Percentiles rank a stretch among this genome's conserved stretches.
Conservation (phyloP, 2,113 vertebrate species). For the Ivindomyrus marchei region DNA sequence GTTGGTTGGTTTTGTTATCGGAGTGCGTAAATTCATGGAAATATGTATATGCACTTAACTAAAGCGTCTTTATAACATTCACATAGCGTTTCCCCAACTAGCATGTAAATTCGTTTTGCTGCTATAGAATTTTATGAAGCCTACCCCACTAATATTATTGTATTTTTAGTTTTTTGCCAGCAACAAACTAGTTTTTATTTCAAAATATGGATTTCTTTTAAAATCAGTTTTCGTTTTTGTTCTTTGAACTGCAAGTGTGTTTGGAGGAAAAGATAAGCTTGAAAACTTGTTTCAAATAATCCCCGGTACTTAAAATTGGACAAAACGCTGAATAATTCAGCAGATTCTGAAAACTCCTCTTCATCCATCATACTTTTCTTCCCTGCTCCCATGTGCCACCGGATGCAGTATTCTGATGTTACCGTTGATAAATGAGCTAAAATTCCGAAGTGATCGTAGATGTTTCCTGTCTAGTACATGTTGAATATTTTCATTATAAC, state of each 20-base stretch:
- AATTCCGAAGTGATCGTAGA: not conserved
- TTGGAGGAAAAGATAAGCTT: not conserved
- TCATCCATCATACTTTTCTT: not conserved
- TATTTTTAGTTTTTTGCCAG: not conserved
- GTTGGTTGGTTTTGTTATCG: not conserved
- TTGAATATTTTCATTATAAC: conserved; percentile 7
- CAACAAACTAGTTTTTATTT: not conserved
- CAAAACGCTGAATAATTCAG: not conserved
- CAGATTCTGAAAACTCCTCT: not conserved
- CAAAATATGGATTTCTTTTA: not conserved
- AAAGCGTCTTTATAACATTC: not conserved
- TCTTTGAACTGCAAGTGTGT: not conserved
- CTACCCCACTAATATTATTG: not conserved
- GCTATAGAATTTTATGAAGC: not conserved
- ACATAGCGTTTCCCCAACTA: not conserved
- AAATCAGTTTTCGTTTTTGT: not conserved
- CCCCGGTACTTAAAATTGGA: not conserved
- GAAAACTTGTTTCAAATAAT: not conserved
- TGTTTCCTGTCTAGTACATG: not conserved
- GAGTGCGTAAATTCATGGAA: not conserved
- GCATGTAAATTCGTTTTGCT: not conserved
- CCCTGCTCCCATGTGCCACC: not conserved
- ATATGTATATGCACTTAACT: not conserved
- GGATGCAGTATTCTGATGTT: not conserved
- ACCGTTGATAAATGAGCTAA: not conserved